phyloP scores from a whole-genome alignment of 2,797 vertebrate genomes.

The Eulemur albifrons region DNA sequence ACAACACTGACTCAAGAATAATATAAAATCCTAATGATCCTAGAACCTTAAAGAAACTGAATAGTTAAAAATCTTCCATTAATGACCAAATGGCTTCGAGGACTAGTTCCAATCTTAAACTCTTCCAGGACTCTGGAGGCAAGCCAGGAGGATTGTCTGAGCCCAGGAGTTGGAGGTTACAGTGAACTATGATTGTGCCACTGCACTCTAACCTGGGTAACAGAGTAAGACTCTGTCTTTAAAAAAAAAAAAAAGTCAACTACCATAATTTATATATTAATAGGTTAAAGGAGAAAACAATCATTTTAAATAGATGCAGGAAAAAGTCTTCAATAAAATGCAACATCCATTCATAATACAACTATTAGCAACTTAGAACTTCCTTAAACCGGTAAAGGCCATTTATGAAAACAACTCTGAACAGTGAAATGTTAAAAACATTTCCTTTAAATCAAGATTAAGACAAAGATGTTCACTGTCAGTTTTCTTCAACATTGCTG shows the following conservation, averaged over 20 bases:
- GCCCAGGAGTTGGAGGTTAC: not conserved
- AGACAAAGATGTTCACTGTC: not conserved
- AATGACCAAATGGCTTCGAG: not conserved
- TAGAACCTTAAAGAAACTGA: not conserved
- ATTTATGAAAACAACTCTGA: not conserved
- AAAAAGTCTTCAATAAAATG: slow-evolving; percentile 25
- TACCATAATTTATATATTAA: not conserved
- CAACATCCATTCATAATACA: slow-evolving; percentile 13
- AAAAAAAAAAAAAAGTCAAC: not conserved
- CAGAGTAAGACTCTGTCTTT: not conserved
- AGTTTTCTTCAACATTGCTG: not conserved
- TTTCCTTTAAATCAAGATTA: not conserved
- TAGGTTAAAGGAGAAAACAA: slow-evolving; percentile 4
- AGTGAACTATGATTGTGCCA: not conserved
- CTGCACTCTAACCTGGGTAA: not conserved
- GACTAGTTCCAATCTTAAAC: not conserved
- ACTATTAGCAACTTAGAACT: not conserved
- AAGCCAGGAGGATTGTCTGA: not conserved
- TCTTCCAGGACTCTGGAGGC: not conserved
- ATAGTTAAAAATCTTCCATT: not conserved
- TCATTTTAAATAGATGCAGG: not conserved
- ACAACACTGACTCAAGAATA: not conserved
- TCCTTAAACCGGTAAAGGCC: not conserved
- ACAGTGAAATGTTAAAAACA: not conserved
- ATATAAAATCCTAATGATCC: not conserved